Evolutionary conservation across 2,113 vertebrate genomes (phyloP).

Genomic region (Apteryx mantelli): DNA sequence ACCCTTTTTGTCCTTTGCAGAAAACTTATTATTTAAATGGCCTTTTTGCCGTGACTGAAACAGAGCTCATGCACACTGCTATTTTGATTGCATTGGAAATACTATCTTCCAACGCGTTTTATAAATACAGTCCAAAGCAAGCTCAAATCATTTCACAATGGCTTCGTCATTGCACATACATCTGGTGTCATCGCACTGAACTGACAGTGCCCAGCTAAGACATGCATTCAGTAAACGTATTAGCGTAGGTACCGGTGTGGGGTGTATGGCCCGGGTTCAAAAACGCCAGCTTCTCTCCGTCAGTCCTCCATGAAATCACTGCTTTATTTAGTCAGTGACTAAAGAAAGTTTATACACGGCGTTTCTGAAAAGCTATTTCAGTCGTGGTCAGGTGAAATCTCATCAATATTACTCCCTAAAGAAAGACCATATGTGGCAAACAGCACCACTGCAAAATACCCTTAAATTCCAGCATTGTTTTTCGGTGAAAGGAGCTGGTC

Average conservation of each 20-base stretch:
- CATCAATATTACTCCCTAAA: not conserved
- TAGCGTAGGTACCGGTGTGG: accelerated
- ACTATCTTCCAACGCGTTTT: too few species aligned
- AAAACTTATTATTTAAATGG: accelerated
- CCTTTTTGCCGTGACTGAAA: not conserved
- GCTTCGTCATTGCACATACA: accelerated
- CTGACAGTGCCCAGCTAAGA: not conserved
- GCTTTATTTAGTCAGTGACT: not conserved
- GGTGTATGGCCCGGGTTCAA: accelerated
- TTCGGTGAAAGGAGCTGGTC: accelerated
- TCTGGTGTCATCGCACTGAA: accelerated
- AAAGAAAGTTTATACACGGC: not conserved
- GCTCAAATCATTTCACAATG: accelerated
- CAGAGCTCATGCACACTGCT: not conserved
- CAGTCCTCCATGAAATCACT: not conserved
- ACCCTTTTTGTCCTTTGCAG: slow-evolving; percentile 4
- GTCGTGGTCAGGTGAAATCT: not conserved
- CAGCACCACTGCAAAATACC: accelerated
- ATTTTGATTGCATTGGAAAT: accelerated
- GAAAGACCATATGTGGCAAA: not conserved
- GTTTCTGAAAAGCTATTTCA: not conserved
- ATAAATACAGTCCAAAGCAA: not conserved
- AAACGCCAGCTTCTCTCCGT: not conserved
- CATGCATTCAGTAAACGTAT: accelerated
- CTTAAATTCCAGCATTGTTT: not conserved